These are phyloP conservation scores for Vidua macroura DNA, from an alignment of 2,113 vertebrate genomes.

Conservation along the genomic window DNA sequence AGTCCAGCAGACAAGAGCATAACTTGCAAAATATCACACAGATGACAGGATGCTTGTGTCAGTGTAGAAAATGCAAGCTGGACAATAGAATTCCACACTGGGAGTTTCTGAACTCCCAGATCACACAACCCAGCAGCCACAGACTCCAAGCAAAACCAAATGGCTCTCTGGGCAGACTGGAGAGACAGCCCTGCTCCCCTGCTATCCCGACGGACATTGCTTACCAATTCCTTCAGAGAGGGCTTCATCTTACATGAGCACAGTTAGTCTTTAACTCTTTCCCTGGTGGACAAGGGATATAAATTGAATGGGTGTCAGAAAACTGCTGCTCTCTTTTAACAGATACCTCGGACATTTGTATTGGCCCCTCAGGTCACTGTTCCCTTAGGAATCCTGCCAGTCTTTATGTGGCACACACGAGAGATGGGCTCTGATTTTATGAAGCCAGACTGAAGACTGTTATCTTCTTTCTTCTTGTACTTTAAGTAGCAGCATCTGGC, in stretches of 20 bases:
- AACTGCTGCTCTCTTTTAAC: neutral
- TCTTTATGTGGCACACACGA: neutral
- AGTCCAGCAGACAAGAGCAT: rapidly evolving
- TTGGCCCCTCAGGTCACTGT: neutral
- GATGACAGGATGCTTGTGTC: neutral
- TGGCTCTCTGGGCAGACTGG: neutral
- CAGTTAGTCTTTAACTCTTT: neutral
- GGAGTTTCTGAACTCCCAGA: neutral
- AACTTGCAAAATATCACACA: neutral
- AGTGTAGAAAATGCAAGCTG: neutral
- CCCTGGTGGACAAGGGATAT: neutral
- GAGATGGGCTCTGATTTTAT: neutral
- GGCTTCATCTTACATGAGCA: neutral
- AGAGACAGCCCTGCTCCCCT: neutral
- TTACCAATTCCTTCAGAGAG: neutral
- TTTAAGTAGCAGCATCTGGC: neutral
- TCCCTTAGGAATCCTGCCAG: neutral
- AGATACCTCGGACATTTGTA: neutral
- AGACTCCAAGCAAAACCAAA: neutral
- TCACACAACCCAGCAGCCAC: neutral
- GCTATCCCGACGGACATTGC: neutral
- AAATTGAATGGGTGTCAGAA: neutral
- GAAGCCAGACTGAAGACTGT: neutral
- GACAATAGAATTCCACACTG: neutral
- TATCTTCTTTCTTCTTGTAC: neutral